A percentile compares a stretch with the other conserved stretches of the same genome.
Evolutionary conservation across 2,113 vertebrate genomes (phyloP).

Genomic region (human): GRCh38 chr5:164516001-164516500

Average conservation of each 20-base stretch:
- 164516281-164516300: slow-evolving; percentile 18
- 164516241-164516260: neutral
- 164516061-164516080: neutral
- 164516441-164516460: slow-evolving; percentile 62
- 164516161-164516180: neutral
- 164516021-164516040: neutral
- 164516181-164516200: neutral
- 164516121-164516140: neutral
- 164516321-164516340: slow-evolving; percentile 62
- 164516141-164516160: neutral
- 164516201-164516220: neutral
- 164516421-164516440: slow-evolving; percentile 76
- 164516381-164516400: slow-evolving; percentile 68
- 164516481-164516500: slow-evolving; percentile 42
- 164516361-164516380: slow-evolving; percentile 72
- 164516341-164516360: slow-evolving; percentile 40
- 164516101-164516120: neutral
- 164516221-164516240: neutral
- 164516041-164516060: neutral
- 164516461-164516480: slow-evolving; percentile 45
- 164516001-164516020: neutral
- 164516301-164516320: slow-evolving; percentile 52
- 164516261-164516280: neutral
- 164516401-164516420: slow-evolving; percentile 40
- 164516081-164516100: neutral